Base-by-base conservation (phyloP, 2,888 invertebrate species). In the Platypus cylindrus region DNA sequence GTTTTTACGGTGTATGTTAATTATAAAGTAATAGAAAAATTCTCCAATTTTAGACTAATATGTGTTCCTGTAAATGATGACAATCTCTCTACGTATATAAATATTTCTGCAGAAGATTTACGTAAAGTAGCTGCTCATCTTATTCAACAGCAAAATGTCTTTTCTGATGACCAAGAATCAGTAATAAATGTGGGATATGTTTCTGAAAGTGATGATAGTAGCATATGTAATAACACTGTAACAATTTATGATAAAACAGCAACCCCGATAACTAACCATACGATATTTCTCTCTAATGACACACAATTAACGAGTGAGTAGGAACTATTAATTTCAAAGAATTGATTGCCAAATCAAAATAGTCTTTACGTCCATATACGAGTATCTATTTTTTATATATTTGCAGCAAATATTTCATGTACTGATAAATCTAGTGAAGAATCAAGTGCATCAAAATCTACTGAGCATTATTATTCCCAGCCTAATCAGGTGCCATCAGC, bases 21-120 rank as follows among this genome's bases (percentile, higher is more conserved):
- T 26, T 8, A 11, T 26, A 5, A 13, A n/a, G n/a, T n/a, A n/a
- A n/a, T n/a, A n/a, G n/a, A n/a, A n/a, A n/a, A n/a, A n/a, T 28
- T 11, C 9, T 28, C 13, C 16, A 9, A 28, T 59, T 61, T 40
- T 45, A 65, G 65, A 27, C 48, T 65, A 36, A 56, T 65, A 24
- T 65, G 65, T 48, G 58, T 65, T 55, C 59, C 65, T 3, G 44
- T 66, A 37, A 63, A 58, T 37, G 66, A 66, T 50, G 63, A 63
- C 7, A n/a, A n/a, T n/a, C 44, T 65, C 42, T 56, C 62, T 18
- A 57, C 62, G 30, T 58, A 63, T 44, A 50, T 65, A 38, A 64
- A 63, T 48, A 48, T 65, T 28, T 65, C 64, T 12, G 62, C 58
- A 18, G 64, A 65, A 44, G 64, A 64, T 45, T 51, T 66, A 17